Conservation (phyloP, 2,113 vertebrate genomes). For the Oncorhynchus masou region DNA sequence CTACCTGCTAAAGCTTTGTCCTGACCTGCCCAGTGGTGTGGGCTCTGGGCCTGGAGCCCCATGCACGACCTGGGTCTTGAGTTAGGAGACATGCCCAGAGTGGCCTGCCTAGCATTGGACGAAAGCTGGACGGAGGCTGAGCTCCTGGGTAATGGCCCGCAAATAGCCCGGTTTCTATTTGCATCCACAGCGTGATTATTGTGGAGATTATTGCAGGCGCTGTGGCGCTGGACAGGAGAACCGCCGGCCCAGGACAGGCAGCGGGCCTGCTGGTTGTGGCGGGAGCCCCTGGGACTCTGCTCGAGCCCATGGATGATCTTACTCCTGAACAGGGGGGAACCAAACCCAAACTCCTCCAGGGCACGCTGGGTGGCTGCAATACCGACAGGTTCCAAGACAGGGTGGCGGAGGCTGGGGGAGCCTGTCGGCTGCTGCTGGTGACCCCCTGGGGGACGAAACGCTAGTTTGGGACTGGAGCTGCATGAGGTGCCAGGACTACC, state of each 20-base stretch:
- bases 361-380: conserved; percentile 71
- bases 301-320: conserved; percentile 66
- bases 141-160: conserved; percentile 41
- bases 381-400: conserved; percentile 61
- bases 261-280: conserved; percentile 54
- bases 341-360: conserved; percentile 76
- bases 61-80: conserved; percentile 10
- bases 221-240: conserved; percentile 60
- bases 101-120: conserved; percentile 35
- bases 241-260: conserved; percentile 72
- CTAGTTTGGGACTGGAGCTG: conserved; percentile 63
- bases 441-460: conserved; percentile 50
- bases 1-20: conserved; percentile 19
- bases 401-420: conserved; percentile 44
- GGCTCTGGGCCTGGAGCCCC: conserved; percentile 25
- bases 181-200: conserved; percentile 16
- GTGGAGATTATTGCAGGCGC: conserved; percentile 15
- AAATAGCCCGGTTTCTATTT: conserved; percentile 22
- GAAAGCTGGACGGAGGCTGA: conserved; percentile 49
- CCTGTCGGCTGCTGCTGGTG: conserved; percentile 29
- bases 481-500: conserved; percentile 60
- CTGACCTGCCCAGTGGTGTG: conserved; percentile 36
- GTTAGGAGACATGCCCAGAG: conserved; percentile 12
- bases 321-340: conserved; percentile 70
- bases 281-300: conserved; percentile 35